Conservation (phyloP, 2,888 invertebrate species). For the Luffia ferchaultella region DNA sequence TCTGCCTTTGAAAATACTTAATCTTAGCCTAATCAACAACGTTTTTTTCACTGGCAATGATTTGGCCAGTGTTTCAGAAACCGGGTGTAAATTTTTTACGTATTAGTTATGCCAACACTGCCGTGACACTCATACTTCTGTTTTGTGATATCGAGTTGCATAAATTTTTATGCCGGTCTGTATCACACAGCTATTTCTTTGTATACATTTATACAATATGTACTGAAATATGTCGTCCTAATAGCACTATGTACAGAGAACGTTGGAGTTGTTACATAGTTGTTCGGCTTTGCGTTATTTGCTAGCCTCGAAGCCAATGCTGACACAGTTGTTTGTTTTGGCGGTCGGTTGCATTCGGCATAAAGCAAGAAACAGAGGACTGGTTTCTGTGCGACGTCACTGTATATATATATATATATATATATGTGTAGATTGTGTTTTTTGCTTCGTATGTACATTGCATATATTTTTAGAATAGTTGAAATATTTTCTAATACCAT, state of each 20-base stretch:
- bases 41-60: too few species aligned
- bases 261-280: too few species aligned
- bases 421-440: neutral
- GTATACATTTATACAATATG: too few species aligned
- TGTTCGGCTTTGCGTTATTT: neutral
- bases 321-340: neutral
- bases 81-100: too few species aligned
- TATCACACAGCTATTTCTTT: too few species aligned
- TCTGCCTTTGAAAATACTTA: too few species aligned
- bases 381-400: neutral
- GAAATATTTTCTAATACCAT: constrained; percentile 4
- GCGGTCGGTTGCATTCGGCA: neutral
- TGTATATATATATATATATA: neutral
- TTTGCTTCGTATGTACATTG: neutral
- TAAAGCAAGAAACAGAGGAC: neutral
- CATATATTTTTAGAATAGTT: neutral
- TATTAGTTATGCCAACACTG: too few species aligned
- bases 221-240: neutral
- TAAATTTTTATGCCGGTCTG: too few species aligned
- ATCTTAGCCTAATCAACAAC: too few species aligned
- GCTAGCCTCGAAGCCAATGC: neutral
- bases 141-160: too few species aligned
- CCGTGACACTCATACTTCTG: too few species aligned
- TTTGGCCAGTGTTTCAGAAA: too few species aligned
- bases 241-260: neutral